These are phyloP conservation scores for Heliothis subflexa DNA, from an alignment of 1,140 invertebrate genomes.

Conservation along the genomic window DNA sequence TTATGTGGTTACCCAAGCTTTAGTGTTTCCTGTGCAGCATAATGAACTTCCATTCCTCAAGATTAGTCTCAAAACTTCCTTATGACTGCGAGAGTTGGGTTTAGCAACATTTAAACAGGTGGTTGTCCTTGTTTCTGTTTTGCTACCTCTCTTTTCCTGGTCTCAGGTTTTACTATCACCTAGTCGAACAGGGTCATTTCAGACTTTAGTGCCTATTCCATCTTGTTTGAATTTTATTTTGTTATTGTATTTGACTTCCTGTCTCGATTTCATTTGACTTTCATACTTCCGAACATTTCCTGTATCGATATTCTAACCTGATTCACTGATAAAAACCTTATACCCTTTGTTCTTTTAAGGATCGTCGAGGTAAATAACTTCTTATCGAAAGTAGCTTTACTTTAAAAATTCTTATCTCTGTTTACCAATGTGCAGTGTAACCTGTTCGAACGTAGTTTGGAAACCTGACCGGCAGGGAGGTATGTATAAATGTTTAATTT, in stretches of 20 bases:
- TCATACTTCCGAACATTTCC: neutral
- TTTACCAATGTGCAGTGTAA: conserved; percentile 4
- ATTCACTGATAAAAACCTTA: neutral
- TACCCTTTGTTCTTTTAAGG: conserved; percentile 4
- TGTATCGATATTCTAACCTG: neutral
- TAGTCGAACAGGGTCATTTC: conserved; percentile 16
- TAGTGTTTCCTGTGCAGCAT: neutral
- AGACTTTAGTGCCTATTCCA: conserved; percentile 11
- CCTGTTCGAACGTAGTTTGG: neutral
- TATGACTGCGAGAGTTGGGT: neutral
- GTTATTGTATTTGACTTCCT: conserved; percentile 17
- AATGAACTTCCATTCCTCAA: neutral
- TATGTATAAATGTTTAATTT: too few species aligned
- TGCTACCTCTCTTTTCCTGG: conserved; percentile 38
- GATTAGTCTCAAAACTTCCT: conserved; percentile 30
- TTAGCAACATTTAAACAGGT: conserved; percentile 35
- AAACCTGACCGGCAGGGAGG: neutral
- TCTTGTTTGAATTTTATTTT: conserved; percentile 22
- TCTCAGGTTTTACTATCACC: conserved; percentile 31
- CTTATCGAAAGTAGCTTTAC: conserved; percentile 15
- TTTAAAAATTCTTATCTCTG: conserved; percentile 13
- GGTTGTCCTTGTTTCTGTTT: conserved; percentile 33
- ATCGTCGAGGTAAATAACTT: conserved; percentile 1
- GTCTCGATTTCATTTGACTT: neutral
- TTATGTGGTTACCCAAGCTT: neutral